These are phyloP conservation scores for Tetraodon nigroviridis DNA, from an alignment of 2,113 vertebrate genomes.

Conservation along the genomic window DNA sequence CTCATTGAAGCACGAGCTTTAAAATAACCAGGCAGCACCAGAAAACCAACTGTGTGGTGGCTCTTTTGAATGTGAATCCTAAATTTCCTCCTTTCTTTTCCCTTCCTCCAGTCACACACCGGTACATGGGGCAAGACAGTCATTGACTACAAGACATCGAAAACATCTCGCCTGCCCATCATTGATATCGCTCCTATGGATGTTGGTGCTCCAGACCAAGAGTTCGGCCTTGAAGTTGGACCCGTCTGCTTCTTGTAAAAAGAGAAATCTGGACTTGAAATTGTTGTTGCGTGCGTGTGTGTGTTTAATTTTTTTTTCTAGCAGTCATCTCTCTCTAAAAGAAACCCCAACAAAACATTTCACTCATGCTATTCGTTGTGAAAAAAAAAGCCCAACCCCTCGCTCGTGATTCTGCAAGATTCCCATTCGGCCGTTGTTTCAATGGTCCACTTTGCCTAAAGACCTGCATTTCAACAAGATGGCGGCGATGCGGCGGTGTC, in stretches of 20 bases:
- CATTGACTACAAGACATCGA: slow-evolving; percentile 97
- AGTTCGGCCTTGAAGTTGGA: slow-evolving; percentile 94
- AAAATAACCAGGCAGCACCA: not conserved
- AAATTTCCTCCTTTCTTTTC: slow-evolving; percentile 3
- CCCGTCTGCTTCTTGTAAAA: slow-evolving; percentile 99
- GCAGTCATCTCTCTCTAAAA: slow-evolving; percentile 89
- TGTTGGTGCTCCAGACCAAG: slow-evolving; percentile 94
- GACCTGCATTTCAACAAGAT: slow-evolving; percentile 81
- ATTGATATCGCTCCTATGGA: slow-evolving; percentile 99
- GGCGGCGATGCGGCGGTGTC: slow-evolving; percentile 72
- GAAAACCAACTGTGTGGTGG: not conserved
- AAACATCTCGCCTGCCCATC: slow-evolving; percentile 96
- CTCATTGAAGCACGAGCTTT: not conserved
- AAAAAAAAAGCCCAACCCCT: slow-evolving; percentile 75
- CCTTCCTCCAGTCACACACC: slow-evolving; percentile 86
- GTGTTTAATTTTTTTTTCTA: slow-evolving; percentile 81
- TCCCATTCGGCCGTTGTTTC: slow-evolving; percentile 69
- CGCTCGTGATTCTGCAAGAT: slow-evolving; percentile 54
- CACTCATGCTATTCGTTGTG: slow-evolving; percentile 76
- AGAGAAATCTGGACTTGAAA: slow-evolving; percentile 97
- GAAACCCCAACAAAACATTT: slow-evolving; percentile 64
- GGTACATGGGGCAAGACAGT: slow-evolving; percentile 96
- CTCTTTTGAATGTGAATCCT: not conserved
- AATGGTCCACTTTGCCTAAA: slow-evolving; percentile 85
- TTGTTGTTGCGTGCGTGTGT: slow-evolving; percentile 79